Base-by-base conservation (phyloP, 2,888 invertebrate species). In the Euplagia quadripunctaria region DNA sequence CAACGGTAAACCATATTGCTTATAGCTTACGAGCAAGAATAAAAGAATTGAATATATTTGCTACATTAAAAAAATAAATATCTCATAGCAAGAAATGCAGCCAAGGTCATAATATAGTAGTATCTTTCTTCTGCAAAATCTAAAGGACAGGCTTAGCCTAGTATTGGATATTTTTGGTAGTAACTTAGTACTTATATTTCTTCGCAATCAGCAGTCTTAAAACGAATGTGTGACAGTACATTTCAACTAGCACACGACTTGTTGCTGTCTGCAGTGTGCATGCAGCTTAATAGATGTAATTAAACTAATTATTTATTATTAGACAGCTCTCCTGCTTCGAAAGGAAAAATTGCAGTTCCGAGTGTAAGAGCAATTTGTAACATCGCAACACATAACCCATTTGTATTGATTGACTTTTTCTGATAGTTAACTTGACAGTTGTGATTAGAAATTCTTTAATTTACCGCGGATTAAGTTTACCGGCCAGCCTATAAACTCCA, bases 261-360 rank as follows among this genome's bases (percentile, higher is more conserved):
- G 31, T 61, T 61, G 43, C 46, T 16, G 8, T 63, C 49, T n/a
- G 42, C 9, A n/a, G 41, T 41, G 46, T 70, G 61, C 20, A 49
- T 46, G 90, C 87, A 82, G 82, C 82, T 90, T 94, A 91, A 94
- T 94, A 93, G 93, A 93, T 82, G 88, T 91, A 94, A 95, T 95
- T 94, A 94, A 94, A 93, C 91, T 92, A 94, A 94, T 95, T 94
- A 94, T 92, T 93, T 89, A 92, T 92, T 94, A 94, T 93, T 94
- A 94, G 86, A 88, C 84, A 86, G 88, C 92, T 93, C 92, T 92
- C 91, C 86, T 86, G 85, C 84, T 82, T 83, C 80, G 83, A 86
- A 64, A 85, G 84, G 91, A 93, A 94, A 93, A 94, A 91, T 86
- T 88, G 82, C 86, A 88, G 89, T 88, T 86, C 87, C 85, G 78